These are phyloP conservation scores for Paracentrotus lividus DNA, from an alignment of 53 echinoderm and acorn worm genomes.

Conservation along the genomic window DNA sequence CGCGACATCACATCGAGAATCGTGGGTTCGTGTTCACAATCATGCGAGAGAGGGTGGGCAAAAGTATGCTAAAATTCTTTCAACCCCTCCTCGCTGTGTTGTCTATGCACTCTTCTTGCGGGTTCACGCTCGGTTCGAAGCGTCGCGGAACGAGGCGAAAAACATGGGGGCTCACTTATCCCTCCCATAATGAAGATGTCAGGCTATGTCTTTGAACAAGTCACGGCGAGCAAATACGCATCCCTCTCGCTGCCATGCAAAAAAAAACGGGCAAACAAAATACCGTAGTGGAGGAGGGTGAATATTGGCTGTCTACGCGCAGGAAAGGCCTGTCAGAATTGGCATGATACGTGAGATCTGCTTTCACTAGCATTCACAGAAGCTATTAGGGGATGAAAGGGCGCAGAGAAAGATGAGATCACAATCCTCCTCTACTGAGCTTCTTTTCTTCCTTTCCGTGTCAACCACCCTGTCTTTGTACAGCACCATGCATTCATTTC, in stretches of 20 bases:
- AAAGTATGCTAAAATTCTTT: conserved; percentile 21
- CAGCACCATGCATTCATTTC: conserved; percentile 21
- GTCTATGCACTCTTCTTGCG: conserved; percentile 2
- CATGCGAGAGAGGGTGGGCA: background rate
- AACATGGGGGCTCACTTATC: background rate
- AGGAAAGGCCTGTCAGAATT: conserved; percentile 55
- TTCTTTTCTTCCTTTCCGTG: conserved; percentile 45
- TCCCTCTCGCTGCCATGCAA: background rate
- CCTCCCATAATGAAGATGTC: conserved; percentile 59
- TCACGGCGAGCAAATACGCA: conserved; percentile 69
- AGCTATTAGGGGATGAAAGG: conserved; percentile 52
- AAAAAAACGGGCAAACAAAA: conserved; percentile 44
- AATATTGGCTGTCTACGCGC: conserved; percentile 41
- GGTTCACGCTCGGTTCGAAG: conserved; percentile 10
- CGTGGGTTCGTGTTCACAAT: background rate
- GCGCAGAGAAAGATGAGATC: conserved; percentile 24
- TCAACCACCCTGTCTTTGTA: conserved; percentile 39
- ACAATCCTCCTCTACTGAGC: background rate
- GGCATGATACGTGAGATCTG: conserved; percentile 53
- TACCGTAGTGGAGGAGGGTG: background rate
- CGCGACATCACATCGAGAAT: background rate
- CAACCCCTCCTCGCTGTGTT: background rate
- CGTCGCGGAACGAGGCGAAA: background rate
- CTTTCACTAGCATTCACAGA: conserved; percentile 36
- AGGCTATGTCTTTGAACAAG: conserved; percentile 39